phyloP scores from a whole-genome alignment of 1,140 invertebrate species.

The Papilio dardanus region DNA sequence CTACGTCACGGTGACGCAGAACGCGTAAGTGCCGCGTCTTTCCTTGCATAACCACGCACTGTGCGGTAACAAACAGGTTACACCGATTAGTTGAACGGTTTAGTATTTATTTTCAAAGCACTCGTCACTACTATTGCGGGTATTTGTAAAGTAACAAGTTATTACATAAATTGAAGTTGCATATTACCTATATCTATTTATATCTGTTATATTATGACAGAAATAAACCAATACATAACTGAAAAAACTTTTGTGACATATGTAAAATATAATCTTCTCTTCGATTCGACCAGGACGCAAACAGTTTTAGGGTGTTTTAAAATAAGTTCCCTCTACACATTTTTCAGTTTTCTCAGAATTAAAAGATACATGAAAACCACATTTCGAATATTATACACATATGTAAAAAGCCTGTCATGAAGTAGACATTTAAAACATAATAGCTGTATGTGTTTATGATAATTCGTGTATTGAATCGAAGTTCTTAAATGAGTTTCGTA shows the following conservation, averaged over 20 bases:
- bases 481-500: slow-evolving; percentile 2
- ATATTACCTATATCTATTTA: not conserved
- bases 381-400: too few relatives aligned
- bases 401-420: not conserved
- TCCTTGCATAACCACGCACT: slow-evolving; percentile 23
- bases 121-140: slow-evolving; percentile 11
- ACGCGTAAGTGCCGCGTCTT: slow-evolving; percentile 28
- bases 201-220: too few relatives aligned
- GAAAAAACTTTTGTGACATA: too few relatives aligned
- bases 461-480: not conserved
- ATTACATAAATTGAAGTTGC: not conserved
- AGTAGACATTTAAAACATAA: not conserved
- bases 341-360: too few relatives aligned
- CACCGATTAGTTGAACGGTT: slow-evolving; percentile 22
- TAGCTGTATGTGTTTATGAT: not conserved
- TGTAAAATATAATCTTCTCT: too few relatives aligned
- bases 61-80: slow-evolving; percentile 35
- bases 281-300: too few relatives aligned
- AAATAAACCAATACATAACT: not conserved
- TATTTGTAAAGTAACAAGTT: slow-evolving; percentile 23
- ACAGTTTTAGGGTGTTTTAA: too few relatives aligned
- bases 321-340: too few relatives aligned
- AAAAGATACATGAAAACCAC: too few relatives aligned
- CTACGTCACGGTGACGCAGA: slow-evolving; percentile 17
- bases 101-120: slow-evolving; percentile 20